Percentiles rank a stretch among this genome's conserved stretches.
Evolutionary conservation across 2,113 vertebrate genomes (phyloP).

Genomic region (Seriola quinqueradiata): DNA sequence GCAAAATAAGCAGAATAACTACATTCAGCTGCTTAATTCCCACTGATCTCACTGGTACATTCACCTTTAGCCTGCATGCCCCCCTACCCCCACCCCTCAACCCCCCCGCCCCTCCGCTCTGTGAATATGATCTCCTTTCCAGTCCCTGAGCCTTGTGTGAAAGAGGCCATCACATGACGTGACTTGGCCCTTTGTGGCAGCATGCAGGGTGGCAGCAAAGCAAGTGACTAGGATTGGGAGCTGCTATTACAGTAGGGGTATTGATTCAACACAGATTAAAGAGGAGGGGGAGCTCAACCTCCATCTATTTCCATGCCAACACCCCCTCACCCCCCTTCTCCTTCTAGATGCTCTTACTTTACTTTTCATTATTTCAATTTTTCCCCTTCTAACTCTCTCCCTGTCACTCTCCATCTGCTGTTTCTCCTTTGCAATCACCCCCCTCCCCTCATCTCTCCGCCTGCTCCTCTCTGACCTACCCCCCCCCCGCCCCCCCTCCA

Average conservation of each 20-base stretch:
- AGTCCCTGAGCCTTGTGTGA: slow-evolving; percentile 63
- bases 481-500: slow-evolving; percentile 38
- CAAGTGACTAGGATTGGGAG: slow-evolving; percentile 73
- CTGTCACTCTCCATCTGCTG: slow-evolving; percentile 60
- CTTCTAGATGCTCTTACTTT: slow-evolving; percentile 35
- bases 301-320: slow-evolving; percentile 1
- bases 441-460: slow-evolving; percentile 52
- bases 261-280: slow-evolving; percentile 76
- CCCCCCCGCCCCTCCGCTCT: neutral
- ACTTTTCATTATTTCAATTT: slow-evolving; percentile 45
- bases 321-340: neutral
- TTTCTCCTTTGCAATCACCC: slow-evolving; percentile 52
- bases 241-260: slow-evolving; percentile 74
- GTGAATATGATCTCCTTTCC: slow-evolving; percentile 64
- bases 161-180: slow-evolving; percentile 75
- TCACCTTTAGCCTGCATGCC: slow-evolving; percentile 63
- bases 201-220: slow-evolving; percentile 47
- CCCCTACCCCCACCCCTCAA: slow-evolving; percentile 1
- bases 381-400: slow-evolving; percentile 29
- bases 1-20: slow-evolving; percentile 33
- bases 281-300: slow-evolving; percentile 27
- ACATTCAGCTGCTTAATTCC: slow-evolving; percentile 29
- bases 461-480: slow-evolving; percentile 36
- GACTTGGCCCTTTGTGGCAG: slow-evolving; percentile 74
- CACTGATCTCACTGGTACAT: slow-evolving; percentile 31